Percentiles rank a stretch among this genome's conserved stretches.
Evolutionary conservation across 2,888 invertebrate genomes (phyloP).

Genomic region (Mantis religiosa): DNA sequence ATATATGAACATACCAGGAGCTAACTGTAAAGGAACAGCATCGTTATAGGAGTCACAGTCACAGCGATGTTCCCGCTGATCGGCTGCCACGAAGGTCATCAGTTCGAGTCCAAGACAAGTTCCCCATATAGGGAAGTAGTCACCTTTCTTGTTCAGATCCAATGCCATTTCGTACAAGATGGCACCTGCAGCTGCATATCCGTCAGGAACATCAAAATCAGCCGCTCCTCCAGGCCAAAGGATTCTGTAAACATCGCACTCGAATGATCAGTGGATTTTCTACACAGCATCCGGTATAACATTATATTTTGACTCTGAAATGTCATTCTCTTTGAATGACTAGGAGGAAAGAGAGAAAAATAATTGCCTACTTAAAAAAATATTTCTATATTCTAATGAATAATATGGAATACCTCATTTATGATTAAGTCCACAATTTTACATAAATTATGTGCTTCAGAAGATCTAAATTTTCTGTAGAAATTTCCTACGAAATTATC

Average conservation of each 20-base stretch:
- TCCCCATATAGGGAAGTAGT: slow-evolving; percentile 82
- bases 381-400: too few relatives aligned
- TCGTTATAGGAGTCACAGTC: slow-evolving; percentile 57
- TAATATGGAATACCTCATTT: too few relatives aligned
- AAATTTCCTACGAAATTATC: too few relatives aligned
- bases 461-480: too few relatives aligned
- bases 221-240: slow-evolving; percentile 79
- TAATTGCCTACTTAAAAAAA: too few relatives aligned
- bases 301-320: too few relatives aligned
- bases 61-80: slow-evolving; percentile 54
- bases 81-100: slow-evolving; percentile 58
- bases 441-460: too few relatives aligned
- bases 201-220: slow-evolving; percentile 63
- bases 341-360: too few relatives aligned
- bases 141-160: slow-evolving; percentile 62
- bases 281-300: too few relatives aligned
- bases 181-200: slow-evolving; percentile 73
- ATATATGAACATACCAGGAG: slow-evolving; percentile 48
- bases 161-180: slow-evolving; percentile 60
- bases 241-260: slow-evolving; percentile 55
- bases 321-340: too few relatives aligned
- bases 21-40: slow-evolving; percentile 65
- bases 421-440: too few relatives aligned
- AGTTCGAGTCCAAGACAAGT: slow-evolving; percentile 87
- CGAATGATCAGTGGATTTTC: too few relatives aligned